Evolutionary conservation across 2,888 invertebrate species (phyloP).

Genomic region (Pogonocherus hispidulus): DNA sequence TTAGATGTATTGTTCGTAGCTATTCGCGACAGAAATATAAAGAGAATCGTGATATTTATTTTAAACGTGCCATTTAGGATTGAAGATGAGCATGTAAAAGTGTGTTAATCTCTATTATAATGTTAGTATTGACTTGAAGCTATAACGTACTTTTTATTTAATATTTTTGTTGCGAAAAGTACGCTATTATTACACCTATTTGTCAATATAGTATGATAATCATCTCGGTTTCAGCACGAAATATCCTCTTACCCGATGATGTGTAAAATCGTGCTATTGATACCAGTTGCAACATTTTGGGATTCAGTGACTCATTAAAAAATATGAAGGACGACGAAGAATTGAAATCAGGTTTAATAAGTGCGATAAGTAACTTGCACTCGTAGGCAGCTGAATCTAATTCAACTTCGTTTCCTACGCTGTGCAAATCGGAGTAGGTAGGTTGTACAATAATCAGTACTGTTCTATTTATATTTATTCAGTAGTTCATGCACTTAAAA

Average conservation of each 20-base stretch:
- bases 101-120: slow-evolving; percentile 35
- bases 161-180: slow-evolving; percentile 21
- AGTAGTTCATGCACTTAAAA: slow-evolving; percentile 12
- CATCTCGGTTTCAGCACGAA: slow-evolving; percentile 13
- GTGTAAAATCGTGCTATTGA: background rate
- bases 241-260: background rate
- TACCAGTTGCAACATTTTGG: slow-evolving; percentile 10
- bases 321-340: background rate
- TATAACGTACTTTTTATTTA: slow-evolving; percentile 33
- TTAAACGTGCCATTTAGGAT: slow-evolving; percentile 36
- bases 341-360: slow-evolving; percentile 25
- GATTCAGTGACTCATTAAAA: slow-evolving; percentile 1
- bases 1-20: slow-evolving; percentile 14
- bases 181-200: slow-evolving; percentile 20
- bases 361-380: slow-evolving; percentile 34
- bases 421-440: slow-evolving; percentile 24
- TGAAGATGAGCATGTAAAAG: slow-evolving; percentile 36
- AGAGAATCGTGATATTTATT: slow-evolving; percentile 35
- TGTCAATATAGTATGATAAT: slow-evolving; percentile 18
- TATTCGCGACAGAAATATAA: slow-evolving; percentile 24
- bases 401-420: slow-evolving; percentile 33
- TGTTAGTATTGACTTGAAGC: slow-evolving; percentile 36
- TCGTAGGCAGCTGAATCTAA: slow-evolving; percentile 39
- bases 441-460: slow-evolving; percentile 25
- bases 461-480: slow-evolving; percentile 24